Evolutionary conservation across 2,113 vertebrate genomes (phyloP), one percentile per base, ranked within the genome.

Genomic region (Danio rerio): DNA sequence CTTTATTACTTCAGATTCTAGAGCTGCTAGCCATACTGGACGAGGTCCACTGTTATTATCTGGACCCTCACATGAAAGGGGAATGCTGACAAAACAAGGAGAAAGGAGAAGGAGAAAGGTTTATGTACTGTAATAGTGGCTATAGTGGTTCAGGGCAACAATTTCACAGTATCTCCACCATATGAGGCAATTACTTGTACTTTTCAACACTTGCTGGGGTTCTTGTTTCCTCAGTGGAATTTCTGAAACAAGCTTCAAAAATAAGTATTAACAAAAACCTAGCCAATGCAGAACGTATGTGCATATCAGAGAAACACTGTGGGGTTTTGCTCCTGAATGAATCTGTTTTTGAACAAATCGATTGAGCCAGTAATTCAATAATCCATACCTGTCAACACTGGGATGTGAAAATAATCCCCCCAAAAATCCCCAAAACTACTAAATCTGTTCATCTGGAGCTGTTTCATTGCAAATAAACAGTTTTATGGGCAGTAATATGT

Each of bases 41-140:
- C 81, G 65, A 71, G 53, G 69, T 52, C 62, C 55, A 79, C 42
- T 56, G 18, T 70, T 83, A 75, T 90, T 86, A 83, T 89, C 83
- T 77, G 68, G 84, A 78, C 86, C 79, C 72, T 81, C 83, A 87
- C 86, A 87, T 83, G 12, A 73, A 61, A 72, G 45, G 10, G 9
- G 66, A 45, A 59, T 9, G 15, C n/a, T 12, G 62, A 45, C 5
- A 40, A 21, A 43, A 42, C 53, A 80, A 42, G 55, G 21, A 50
- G 20, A 15, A 55, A 18, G 21, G 15, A 72, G 40, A 56, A 43
- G 40, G 49, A 40, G 20, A 16, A 66, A 74, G 68, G 18, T 15
- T 6, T 58, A 47, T 78, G 55, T n/a, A 47, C 40, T 66, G 9
- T 56, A 73, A 31, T 2, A 31, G 31, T 11, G 11, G 70, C 65